Base-by-base conservation (phyloP, 2,797 vertebrate genomes). In the Pseudocheirus occidentalis region DNA sequence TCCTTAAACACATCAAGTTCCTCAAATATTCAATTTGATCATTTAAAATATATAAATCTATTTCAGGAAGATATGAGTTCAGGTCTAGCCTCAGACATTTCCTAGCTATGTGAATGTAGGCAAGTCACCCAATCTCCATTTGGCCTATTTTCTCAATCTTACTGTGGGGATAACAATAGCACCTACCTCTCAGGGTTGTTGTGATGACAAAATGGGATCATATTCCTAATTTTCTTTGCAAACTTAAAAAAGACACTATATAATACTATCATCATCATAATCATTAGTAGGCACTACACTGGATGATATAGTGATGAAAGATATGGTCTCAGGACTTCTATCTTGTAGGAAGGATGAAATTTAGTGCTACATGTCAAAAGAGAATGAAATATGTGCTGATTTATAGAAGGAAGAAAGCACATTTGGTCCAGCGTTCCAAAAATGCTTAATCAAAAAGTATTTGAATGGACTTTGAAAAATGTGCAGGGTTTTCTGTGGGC, bases 1-100 rank as follows among this genome's bases (percentile, higher is more conserved):
- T 28, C 11, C 13, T 14, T 46, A 58, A 16, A 4, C 0, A 27
- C 1, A 27, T 2, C 0, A 12, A 81, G 16, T 90, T 28, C 4
- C 50, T 92, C 53, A 96, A 90, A 13, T 29, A 66, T 24, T 3
- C 21, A 91, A 28, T 16, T 24, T 18, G 91, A 4, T 53, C 18
- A 90, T 46, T 73, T 73, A 73, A 73, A 40, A 73, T 10, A 73
- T 73, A 40, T 18, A 73, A 6, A 0, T 40, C 66, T 73, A 81
- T 81, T 81, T 24, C 40, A 81, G 40, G n/a, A 81, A 81, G 40
- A 46, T 40, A 40, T 24, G n/a, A 46, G 21, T 46, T 81, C 9
- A 46, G 11, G 46, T 46, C 73, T 21, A 46, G 18, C 10, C 9
- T 81, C 21, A 81, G 40, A 27, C 18, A 81, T 46, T 81, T 81